Conservation (phyloP, 2,888 invertebrate genomes). For the Hylaea fasciaria region DNA sequence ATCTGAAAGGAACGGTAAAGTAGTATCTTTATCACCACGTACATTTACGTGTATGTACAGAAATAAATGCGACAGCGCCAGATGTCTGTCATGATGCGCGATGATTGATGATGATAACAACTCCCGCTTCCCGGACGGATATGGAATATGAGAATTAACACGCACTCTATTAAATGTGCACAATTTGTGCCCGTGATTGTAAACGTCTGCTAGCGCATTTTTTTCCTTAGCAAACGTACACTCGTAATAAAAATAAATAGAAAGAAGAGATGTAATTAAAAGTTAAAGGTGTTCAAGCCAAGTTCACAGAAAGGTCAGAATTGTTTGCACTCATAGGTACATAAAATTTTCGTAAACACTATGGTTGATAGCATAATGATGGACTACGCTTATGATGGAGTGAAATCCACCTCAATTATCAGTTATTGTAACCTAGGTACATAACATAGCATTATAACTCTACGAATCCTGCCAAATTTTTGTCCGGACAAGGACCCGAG, state of each 20-base stretch:
- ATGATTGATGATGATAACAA: conserved; percentile 76
- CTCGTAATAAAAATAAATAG: too few relatives aligned
- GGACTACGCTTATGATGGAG: too few relatives aligned
- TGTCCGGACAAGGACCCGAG: not conserved
- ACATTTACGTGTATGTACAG: conserved; percentile 44
- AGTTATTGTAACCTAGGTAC: too few relatives aligned
- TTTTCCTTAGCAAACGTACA: too few relatives aligned
- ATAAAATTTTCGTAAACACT: too few relatives aligned
- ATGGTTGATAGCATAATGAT: too few relatives aligned
- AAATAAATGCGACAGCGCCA: conserved; percentile 63
- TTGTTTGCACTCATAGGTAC: too few relatives aligned
- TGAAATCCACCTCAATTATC: too few relatives aligned
- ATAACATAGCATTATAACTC: not conserved
- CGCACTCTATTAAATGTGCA: conserved; percentile 41
- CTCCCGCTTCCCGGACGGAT: conserved; percentile 47
- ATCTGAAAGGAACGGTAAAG: too few relatives aligned
- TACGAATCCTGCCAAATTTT: conserved; percentile 9
- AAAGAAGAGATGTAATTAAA: too few relatives aligned
- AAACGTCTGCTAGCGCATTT: not conserved
- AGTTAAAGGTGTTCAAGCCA: too few relatives aligned
- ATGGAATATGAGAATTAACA: conserved; percentile 53
- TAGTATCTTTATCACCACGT: not conserved
- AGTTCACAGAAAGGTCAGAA: too few relatives aligned
- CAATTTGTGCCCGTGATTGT: conserved; percentile 27
- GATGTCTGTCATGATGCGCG: conserved; percentile 56